phyloP scores from a whole-genome alignment of 2,888 invertebrate species.

The Gibbula magus region DNA sequence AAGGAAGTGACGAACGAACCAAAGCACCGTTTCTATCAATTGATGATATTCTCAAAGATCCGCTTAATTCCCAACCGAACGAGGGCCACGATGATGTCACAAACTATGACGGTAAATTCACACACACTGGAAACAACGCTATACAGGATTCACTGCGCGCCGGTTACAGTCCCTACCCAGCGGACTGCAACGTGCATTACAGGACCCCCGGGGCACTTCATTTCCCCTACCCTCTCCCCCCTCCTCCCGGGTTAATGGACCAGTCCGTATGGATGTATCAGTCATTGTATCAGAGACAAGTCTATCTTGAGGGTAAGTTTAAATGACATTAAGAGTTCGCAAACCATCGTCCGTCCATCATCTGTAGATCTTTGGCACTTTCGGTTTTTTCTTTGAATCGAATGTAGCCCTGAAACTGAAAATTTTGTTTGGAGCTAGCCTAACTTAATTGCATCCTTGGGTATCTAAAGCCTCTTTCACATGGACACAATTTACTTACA shows the following conservation, averaged over 20 bases:
- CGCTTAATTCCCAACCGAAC: neutral
- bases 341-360: no score
- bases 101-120: neutral
- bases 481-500: no score
- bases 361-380: no score
- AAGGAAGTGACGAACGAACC: neutral
- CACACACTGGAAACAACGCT: no score
- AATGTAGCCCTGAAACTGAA: no score
- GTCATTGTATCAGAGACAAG: constrained; percentile 30
- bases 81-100: neutral
- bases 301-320: constrained; percentile 28
- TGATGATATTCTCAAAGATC: constrained; percentile 15
- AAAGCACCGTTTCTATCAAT: constrained; percentile 17
- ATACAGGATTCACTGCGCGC: neutral
- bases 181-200: neutral
- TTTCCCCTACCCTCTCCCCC: neutral
- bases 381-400: no score
- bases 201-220: neutral
- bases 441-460: no score
- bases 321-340: no score
- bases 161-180: neutral
- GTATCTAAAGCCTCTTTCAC: no score
- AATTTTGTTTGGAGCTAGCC: no score
- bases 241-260: neutral
- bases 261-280: constrained; percentile 29